phyloP scores from a whole-genome alignment of 2,113 vertebrate genomes.

The Scytalopus superciliaris region DNA sequence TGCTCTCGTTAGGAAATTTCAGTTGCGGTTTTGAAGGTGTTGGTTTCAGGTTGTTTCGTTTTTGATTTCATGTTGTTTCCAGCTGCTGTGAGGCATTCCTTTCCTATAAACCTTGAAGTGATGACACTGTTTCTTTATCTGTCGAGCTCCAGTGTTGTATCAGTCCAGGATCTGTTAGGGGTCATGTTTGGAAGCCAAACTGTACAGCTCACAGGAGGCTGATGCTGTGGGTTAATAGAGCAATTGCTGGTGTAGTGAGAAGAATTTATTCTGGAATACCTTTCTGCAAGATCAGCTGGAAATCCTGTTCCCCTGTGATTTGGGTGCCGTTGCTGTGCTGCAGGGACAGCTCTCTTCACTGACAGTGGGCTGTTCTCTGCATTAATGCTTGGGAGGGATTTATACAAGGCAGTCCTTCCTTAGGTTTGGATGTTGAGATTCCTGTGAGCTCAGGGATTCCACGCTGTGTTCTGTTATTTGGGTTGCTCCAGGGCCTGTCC shows the following conservation, averaged over 20 bases:
- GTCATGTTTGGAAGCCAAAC: neutral
- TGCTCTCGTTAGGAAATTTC: neutral
- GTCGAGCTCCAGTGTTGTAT: neutral
- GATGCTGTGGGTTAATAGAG: neutral
- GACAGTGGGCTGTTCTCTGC: neutral
- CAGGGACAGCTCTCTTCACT: neutral
- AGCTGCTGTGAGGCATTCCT: neutral
- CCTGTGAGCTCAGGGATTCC: fast-evolving
- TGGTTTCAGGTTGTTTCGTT: neutral
- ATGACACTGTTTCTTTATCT: neutral
- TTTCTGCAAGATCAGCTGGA: neutral
- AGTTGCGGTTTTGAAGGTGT: neutral
- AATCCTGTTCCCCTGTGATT: neutral
- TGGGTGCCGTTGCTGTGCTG: neutral
- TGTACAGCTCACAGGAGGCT: neutral
- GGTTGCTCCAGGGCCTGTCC: neutral
- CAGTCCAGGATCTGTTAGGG: neutral
- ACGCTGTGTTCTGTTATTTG: fast-evolving
- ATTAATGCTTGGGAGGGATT: neutral
- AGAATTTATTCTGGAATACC: neutral
- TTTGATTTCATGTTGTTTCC: neutral
- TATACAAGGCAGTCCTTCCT: neutral
- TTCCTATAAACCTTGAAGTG: neutral
- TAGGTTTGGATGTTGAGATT: neutral
- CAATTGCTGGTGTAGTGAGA: neutral